phyloP scores from a whole-genome alignment of 2,113 vertebrate species.

The Dasyprocta punctata region DNA sequence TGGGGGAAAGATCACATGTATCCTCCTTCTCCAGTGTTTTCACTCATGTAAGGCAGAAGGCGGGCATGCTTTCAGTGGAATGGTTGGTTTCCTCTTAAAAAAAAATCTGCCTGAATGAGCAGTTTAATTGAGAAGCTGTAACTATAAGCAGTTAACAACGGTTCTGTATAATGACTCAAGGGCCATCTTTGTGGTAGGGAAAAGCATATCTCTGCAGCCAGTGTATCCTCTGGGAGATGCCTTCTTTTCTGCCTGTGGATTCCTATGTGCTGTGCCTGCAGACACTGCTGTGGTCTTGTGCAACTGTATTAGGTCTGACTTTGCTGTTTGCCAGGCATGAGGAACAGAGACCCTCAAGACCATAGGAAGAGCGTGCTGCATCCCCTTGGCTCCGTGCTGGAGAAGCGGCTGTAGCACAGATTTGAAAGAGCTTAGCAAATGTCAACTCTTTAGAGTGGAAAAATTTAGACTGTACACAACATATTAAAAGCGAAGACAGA shows the following conservation, averaged over 20 bases:
- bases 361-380: neutral
- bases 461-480: neutral
- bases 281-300: neutral
- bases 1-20: neutral
- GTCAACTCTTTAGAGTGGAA: neutral
- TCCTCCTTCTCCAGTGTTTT: neutral
- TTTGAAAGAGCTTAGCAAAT: neutral
- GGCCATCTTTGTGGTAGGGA: neutral
- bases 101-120: neutral
- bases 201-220: neutral
- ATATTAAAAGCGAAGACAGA: neutral
- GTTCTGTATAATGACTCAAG: neutral
- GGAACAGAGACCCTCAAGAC: neutral
- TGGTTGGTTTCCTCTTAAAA: neutral
- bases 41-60: neutral
- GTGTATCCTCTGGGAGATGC: neutral
- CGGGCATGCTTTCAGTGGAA: neutral
- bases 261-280: fast-evolving
- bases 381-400: neutral
- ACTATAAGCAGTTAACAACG: neutral
- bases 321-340: neutral
- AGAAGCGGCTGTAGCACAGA: neutral
- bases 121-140: neutral
- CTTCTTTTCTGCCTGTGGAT: neutral
- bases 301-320: neutral